Base-by-base conservation (phyloP, 2,888 invertebrate species). In the Parnassius glacialis region DNA sequence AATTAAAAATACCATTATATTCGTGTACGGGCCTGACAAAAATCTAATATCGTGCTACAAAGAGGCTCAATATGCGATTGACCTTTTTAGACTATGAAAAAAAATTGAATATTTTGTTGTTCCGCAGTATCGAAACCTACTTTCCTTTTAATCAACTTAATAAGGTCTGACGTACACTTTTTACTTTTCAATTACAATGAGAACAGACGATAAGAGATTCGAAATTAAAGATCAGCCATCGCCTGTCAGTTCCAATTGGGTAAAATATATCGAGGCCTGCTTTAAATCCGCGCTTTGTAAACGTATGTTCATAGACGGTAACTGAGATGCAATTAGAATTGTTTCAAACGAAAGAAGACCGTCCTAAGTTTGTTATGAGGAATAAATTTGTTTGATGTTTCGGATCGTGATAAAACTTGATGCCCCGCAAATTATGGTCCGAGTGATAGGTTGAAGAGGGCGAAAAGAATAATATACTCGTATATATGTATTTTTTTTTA, bases 1-100 rank as follows among this genome's bases (percentile, higher is more conserved):
- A 62, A 62, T 62, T 62, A 59, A 59, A 62, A 62, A 62, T 58
- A 47, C 62, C 55, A 55, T 62, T 62, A 62, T 53, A 54, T 59
- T 47, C 52, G 16, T 48, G 25, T 20, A 43, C 44, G 55, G 48
- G 51, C 9, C 48, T 52, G 16, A 34, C 54, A 44, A 50, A 60
- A 60, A 60, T 60, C 55, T 55, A 55, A 61, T 61, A 61, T 57
- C 44, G 43, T 47, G 47, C 42, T 43, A 53, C 47, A 52, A 56
- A 45, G 52, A 57, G 61, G 16, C 45, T 52, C 51, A 34, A 61
- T 48, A 45, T 61, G 57, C 53, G 52, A 47, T 57, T 42, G 52
- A 62, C 62, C 62, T 57, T 52, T 62, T 48, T 53, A 34, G 34
- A 57, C 43, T 42, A 52, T 62, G 43, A 51, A 50, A 57, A 55